These are phyloP conservation scores for Intellagama lesueurii DNA, from an alignment of 2,797 vertebrate genomes.

Conservation along the genomic window DNA sequence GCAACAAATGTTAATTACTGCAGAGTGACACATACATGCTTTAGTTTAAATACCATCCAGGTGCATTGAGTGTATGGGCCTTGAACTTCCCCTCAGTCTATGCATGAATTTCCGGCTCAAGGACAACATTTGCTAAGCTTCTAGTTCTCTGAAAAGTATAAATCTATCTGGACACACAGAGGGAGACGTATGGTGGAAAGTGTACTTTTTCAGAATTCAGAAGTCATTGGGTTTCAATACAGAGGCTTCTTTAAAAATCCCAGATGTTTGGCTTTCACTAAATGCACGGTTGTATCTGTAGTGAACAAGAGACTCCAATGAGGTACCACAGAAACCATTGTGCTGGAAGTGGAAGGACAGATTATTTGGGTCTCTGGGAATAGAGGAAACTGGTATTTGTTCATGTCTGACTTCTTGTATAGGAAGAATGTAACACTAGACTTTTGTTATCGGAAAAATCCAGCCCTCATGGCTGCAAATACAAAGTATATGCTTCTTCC, in stretches of 20 bases:
- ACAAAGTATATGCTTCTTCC: conserved; percentile 25
- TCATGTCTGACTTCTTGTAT: conserved; percentile 8
- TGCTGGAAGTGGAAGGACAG: conserved; percentile 20
- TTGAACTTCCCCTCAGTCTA: neutral
- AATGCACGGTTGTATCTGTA: neutral
- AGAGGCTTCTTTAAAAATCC: neutral
- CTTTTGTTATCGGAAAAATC: neutral
- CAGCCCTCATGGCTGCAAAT: neutral
- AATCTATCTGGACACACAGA: neutral
- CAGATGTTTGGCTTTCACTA: neutral
- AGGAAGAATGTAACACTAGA: neutral
- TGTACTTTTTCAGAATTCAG: neutral
- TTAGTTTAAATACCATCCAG: neutral
- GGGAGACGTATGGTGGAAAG: neutral
- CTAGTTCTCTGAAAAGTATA: neutral
- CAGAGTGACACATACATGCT: neutral
- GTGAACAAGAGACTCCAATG: neutral
- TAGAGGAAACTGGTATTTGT: conserved; percentile 35
- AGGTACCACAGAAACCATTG: conserved; percentile 5
- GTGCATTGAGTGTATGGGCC: neutral
- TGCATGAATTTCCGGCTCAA: neutral
- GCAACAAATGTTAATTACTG: neutral
- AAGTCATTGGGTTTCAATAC: neutral
- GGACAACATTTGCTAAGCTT: neutral
- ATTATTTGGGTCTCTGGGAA: neutral